phyloP scores from a whole-genome alignment of 2,888 invertebrate genomes.

The Daptonema setosum region DNA sequence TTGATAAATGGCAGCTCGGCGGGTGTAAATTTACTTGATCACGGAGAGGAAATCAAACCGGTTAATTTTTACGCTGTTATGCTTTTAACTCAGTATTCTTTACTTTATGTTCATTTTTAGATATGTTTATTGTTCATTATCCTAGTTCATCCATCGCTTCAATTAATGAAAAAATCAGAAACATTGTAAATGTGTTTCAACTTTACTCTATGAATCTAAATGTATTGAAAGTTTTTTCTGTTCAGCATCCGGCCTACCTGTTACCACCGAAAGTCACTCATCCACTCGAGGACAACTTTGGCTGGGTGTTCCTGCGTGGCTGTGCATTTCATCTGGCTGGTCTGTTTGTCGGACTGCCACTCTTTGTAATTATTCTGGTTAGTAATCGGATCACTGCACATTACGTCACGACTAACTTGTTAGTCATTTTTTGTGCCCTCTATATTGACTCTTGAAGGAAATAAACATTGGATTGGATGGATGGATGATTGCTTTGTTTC shows the following conservation, averaged over 20 bases:
- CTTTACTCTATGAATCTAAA: neutral
- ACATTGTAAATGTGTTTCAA: neutral
- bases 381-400: too few species aligned
- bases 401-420: too few species aligned
- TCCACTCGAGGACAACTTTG: constrained; percentile 5
- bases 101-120: too few species aligned
- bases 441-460: too few species aligned
- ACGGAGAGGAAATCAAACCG: constrained; percentile 6
- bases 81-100: too few species aligned
- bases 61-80: too few species aligned
- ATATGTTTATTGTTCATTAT: too few species aligned
- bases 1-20: constrained; percentile 40
- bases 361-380: neutral
- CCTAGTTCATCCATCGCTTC: too few species aligned
- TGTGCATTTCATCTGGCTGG: neutral
- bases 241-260: constrained; percentile 4
- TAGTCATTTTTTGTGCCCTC: too few species aligned
- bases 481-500: too few species aligned
- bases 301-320: neutral
- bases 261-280: constrained; percentile 2
- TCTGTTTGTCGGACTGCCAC: neutral
- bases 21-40: neutral
- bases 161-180: too few species aligned
- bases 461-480: too few species aligned
- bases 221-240: neutral